Conservation (phyloP, 2,797 vertebrate genomes). For the Meda fulgida region DNA sequence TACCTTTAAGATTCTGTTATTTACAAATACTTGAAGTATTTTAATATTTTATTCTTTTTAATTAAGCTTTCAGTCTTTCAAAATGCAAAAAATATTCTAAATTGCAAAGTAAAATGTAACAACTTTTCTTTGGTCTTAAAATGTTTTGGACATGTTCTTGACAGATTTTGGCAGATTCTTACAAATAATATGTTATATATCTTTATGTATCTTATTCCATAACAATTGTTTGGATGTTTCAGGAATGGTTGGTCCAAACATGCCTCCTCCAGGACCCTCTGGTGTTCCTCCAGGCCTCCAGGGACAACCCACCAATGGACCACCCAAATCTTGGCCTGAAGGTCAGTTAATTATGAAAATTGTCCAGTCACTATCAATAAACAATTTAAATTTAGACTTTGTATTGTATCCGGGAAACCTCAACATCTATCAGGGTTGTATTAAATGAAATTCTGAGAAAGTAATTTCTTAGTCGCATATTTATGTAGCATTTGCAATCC, state of each 20-base stretch:
- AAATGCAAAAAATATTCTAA: neutral
- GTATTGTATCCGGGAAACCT: neutral
- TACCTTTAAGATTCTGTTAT: no score
- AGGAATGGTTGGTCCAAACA: slow-evolving; percentile 95
- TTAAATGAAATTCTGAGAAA: neutral
- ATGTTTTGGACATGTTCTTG: neutral
- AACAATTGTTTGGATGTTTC: neutral
- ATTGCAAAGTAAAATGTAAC: neutral
- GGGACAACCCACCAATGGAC: slow-evolving; percentile 90
- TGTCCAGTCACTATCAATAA: neutral
- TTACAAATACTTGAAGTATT: no score
- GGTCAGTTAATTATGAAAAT: slow-evolving; percentile 71
- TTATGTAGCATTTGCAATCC: neutral
- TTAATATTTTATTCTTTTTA: neutral
- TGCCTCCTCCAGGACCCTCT: slow-evolving; percentile 92
- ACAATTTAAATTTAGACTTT: neutral
- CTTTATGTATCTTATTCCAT: neutral
- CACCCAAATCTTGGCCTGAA: slow-evolving; percentile 95
- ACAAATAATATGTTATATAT: neutral
- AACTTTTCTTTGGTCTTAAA: neutral
- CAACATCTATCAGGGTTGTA: neutral
- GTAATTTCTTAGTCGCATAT: neutral
- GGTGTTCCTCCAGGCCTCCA: slow-evolving; percentile 92
- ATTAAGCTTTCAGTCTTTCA: neutral
- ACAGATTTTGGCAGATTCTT: neutral